Conservation (phyloP, 2,797 vertebrate species). For the Enteromius afrohamiltoni region DNA sequence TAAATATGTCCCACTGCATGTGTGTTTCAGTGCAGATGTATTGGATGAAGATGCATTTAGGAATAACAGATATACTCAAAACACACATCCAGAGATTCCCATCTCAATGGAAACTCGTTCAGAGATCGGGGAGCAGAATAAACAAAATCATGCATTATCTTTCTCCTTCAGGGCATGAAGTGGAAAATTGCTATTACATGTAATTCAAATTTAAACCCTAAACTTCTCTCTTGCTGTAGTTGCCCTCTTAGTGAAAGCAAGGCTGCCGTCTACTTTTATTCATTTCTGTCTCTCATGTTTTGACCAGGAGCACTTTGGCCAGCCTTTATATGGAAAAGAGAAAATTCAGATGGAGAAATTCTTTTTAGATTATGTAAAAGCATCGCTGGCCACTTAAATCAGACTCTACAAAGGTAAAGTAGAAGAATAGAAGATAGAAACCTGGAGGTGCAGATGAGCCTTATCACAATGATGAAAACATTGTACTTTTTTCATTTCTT, state of each 20-base stretch:
- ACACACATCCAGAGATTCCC: conserved; percentile 46
- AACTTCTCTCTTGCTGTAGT: conserved; percentile 61
- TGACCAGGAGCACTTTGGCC: conserved; percentile 37
- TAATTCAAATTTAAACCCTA: conserved; percentile 55
- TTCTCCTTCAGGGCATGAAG: conserved; percentile 48
- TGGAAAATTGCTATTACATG: conserved; percentile 54
- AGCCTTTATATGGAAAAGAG: conserved; percentile 30
- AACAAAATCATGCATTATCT: conserved; percentile 62
- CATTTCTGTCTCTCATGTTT: conserved; percentile 35
- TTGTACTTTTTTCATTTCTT: background rate
- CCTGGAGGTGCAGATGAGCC: conserved; percentile 11
- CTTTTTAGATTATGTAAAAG: conserved; percentile 38
- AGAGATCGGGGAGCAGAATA: conserved; percentile 62
- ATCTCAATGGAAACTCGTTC: conserved; percentile 48
- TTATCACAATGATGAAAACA: conserved; percentile 20
- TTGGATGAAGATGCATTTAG: background rate
- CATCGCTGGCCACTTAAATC: conserved; percentile 25
- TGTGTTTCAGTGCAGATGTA: background rate
- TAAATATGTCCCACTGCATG: background rate
- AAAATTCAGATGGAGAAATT: conserved; percentile 42
- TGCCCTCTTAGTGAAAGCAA: conserved; percentile 38
- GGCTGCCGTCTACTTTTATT: conserved; percentile 27
- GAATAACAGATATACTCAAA: conserved; percentile 44
- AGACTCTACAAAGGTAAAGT: conserved; percentile 6
- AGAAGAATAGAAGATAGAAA: conserved; percentile 27